A percentile compares a stretch with the other conserved stretches of the same genome.
phyloP scores from a whole-genome alignment of 2,797 vertebrate species.

The Oreochromis grahami region DNA sequence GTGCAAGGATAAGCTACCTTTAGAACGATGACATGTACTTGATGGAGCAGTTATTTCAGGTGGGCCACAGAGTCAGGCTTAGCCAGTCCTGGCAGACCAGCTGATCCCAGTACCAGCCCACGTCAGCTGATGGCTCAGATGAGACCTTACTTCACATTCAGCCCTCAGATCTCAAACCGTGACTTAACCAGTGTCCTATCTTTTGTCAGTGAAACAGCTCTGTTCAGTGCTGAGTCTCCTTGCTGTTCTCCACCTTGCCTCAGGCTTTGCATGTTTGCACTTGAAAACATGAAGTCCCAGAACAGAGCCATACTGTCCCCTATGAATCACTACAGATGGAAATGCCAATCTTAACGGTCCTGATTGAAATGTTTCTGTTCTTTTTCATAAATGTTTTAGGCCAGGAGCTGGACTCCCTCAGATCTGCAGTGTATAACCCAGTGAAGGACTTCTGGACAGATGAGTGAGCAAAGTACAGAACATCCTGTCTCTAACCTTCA shows the following conservation, averaged over 20 bases:
- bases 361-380: background rate
- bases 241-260: background rate
- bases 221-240: background rate
- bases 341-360: rapidly evolving
- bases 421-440: background rate
- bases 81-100: background rate
- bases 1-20: background rate
- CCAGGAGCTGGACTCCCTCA: background rate
- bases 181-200: background rate
- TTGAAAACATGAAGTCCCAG: background rate
- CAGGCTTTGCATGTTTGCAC: background rate
- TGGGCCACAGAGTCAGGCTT: background rate
- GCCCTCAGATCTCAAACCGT: background rate
- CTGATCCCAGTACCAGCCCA: background rate
- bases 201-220: background rate
- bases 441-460: background rate
- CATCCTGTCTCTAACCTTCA: background rate
- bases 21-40: background rate
- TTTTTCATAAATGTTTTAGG: background rate
- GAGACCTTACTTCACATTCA: background rate
- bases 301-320: background rate
- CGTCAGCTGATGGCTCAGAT: background rate
- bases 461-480: background rate
- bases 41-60: background rate
- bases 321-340: background rate